A percentile compares a stretch with the other conserved stretches of the same genome.
These are phyloP conservation scores for Chymomyza caudatula DNA, from an alignment of 2,888 invertebrate genomes.

Conservation along the genomic window DNA sequence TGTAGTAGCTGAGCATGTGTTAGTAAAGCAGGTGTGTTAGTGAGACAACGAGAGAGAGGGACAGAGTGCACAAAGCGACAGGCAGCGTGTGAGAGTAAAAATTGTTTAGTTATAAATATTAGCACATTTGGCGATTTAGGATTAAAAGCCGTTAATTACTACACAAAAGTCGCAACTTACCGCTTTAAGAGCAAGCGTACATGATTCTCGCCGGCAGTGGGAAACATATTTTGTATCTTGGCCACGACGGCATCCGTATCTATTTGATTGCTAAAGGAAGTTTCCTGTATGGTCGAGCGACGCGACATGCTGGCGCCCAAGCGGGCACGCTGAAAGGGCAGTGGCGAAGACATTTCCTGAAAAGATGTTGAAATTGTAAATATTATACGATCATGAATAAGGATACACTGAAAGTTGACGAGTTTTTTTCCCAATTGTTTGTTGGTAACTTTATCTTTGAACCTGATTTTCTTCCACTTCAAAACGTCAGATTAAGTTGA, in stretches of 20 bases:
- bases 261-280: conserved; percentile 81
- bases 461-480: too few species aligned
- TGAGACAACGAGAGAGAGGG: conserved; percentile 19
- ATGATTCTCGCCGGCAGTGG: conserved; percentile 92
- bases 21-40: conserved; percentile 35
- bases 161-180: conserved; percentile 80
- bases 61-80: conserved; percentile 57
- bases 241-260: conserved; percentile 87
- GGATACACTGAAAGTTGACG: too few species aligned
- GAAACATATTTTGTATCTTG: conserved; percentile 92
- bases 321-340: conserved; percentile 68
- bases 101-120: conserved; percentile 15
- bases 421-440: too few species aligned
- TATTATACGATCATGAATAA: too few species aligned
- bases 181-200: conserved; percentile 91
- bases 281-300: conserved; percentile 81
- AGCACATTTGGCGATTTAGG: background rate
- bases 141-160: conserved; percentile 6
- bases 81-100: conserved; percentile 55
- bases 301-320: conserved; percentile 72
- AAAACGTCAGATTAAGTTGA: too few species aligned
- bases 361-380: background rate
- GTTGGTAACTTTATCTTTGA: too few species aligned
- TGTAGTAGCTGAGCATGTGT: conserved; percentile 86
- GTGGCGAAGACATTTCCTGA: conserved; percentile 77